Evolutionary conservation across 2,797 vertebrate species (phyloP), one percentile per base, ranked within the genome.

Genomic region (Chanos chanos): DNA sequence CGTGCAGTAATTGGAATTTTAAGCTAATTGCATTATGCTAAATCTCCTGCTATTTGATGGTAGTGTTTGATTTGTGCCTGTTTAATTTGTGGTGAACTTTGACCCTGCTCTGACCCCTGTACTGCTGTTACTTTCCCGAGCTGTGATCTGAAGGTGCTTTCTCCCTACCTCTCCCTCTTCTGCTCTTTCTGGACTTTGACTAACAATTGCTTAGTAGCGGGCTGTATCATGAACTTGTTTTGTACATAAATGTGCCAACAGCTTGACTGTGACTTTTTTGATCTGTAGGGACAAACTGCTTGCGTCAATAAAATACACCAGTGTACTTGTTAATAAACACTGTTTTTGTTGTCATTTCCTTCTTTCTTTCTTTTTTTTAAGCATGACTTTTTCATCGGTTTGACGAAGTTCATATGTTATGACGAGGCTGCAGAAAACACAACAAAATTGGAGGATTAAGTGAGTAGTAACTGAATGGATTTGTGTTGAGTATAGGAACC

Each of bases 191-290:
- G 94, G 98, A 96, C 94, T 92, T 93, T 94, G 92, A 93, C 91
- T 91, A 89, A 60, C 89, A 87, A 94, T 94, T 96, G 95, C 93
- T 94, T 95, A 92, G 93, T 94, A 94, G 91, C 91, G 89, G 90
- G 92, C 92, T 94, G 93, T 94, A 91, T 85, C 87, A 90, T 92
- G 85, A 91, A 91, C 94, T 89, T 94, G 94, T 97, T 97, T 96
- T 98, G 94, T 98, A 97, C 89, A 94, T 97, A 93, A 91, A 94
- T 94, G 95, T 99, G 94, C 96, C 93, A 96, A 95, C 92, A 93
- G 96, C 95, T 96, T 93, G 91, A 94, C 87, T 93, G 92, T 96
- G 94, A 94, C 93, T 89, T 87, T 89, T 97, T 96, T 95, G 93
- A 97, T 94, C 91, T 94, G 94, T 97, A 94, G 91, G 86, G 95